phyloP scores from a whole-genome alignment of 2,797 vertebrate genomes.

The Pseudochaenichthys georgianus region DNA sequence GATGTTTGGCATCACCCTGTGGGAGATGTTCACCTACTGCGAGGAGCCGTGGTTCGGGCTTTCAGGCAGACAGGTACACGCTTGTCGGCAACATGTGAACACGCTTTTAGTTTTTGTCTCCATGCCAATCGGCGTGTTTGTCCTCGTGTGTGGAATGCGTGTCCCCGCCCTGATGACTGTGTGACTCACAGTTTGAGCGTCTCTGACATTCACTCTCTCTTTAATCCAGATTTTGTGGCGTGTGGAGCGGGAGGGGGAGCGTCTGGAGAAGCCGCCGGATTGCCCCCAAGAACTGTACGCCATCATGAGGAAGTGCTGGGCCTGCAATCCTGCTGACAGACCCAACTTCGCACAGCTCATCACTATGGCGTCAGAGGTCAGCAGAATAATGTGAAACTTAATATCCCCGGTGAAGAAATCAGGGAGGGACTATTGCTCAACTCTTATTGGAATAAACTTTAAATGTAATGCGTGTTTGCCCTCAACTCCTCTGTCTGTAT shows the following conservation, averaged over 20 bases:
- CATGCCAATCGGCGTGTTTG: background rate
- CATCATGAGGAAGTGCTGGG: slow-evolving; percentile 90
- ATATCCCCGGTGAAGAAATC: background rate
- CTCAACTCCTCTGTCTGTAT: background rate
- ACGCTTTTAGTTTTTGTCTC: background rate
- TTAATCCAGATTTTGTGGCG: slow-evolving; percentile 83
- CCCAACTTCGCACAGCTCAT: slow-evolving; percentile 86
- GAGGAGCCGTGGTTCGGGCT: slow-evolving; percentile 92
- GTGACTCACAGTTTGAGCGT: slow-evolving; percentile 32
- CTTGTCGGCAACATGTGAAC: slow-evolving; percentile 7
- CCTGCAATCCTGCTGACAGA: slow-evolving; percentile 82
- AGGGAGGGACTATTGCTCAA: background rate
- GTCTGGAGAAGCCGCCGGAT: slow-evolving; percentile 86
- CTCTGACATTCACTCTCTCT: slow-evolving; percentile 6
- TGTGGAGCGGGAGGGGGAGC: slow-evolving; percentile 87
- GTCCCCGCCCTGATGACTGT: slow-evolving; percentile 30
- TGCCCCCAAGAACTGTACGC: slow-evolving; percentile 88
- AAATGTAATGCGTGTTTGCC: background rate
- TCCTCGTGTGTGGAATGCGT: slow-evolving; percentile 37
- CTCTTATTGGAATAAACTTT: background rate
- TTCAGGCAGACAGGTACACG: slow-evolving; percentile 85
- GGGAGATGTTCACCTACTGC: slow-evolving; percentile 94
- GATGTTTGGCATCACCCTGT: slow-evolving; percentile 93
- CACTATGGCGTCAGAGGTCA: slow-evolving; percentile 86
- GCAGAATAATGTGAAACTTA: slow-evolving; percentile 13